Evolutionary conservation across 2,888 invertebrate genomes (phyloP), one percentile per base, ranked within the genome.

Genomic region (Ceramica pisi): DNA sequence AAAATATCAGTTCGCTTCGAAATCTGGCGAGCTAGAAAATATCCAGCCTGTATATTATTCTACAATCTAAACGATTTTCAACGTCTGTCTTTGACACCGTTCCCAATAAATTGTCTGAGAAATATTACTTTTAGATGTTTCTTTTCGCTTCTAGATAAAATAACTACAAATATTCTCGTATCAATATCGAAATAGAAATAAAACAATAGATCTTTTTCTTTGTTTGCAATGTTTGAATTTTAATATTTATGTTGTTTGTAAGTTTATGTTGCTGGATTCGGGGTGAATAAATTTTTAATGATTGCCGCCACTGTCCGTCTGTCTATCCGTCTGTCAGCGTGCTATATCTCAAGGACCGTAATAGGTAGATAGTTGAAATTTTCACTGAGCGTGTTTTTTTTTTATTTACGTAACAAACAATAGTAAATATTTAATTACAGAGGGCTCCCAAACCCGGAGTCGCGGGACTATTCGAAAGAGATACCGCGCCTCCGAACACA

Each of bases 61-160:
- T 48, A 64, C 62, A 65, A 72, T 72, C 72, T 75, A 71, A 75
- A 67, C 55, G 80, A 83, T 70, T 74, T 72, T 31, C 75, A 64
- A 61, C 70, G 65, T 67, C 68, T 82, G 82, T 71, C 46, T 62
- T 31, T 77, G 77, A 77, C 83, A 77, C 41, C 44, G 53, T 71
- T 61, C 21, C 83, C 83, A 67, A 82, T 82, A 82, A 80, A 83
- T 82, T 71, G 67, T 67, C 68, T 66, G 66, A 73, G 68, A 82
- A 80, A 83, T 80, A 83, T 80, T 71, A 67, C 60, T 71, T 71
- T 83, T n/a, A 68, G 64, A 78, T 78, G 68, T 73, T 78, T 64
- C 59, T 69, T 59, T 48, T 53, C 21, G 26, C 41, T 73, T 35
- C 46, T 67, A 73, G 66, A 69, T 69, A 78, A 50, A 64, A 65